Conservation (phyloP, 2,113 vertebrate genomes). For the Hirundichthys speculiger region DNA sequence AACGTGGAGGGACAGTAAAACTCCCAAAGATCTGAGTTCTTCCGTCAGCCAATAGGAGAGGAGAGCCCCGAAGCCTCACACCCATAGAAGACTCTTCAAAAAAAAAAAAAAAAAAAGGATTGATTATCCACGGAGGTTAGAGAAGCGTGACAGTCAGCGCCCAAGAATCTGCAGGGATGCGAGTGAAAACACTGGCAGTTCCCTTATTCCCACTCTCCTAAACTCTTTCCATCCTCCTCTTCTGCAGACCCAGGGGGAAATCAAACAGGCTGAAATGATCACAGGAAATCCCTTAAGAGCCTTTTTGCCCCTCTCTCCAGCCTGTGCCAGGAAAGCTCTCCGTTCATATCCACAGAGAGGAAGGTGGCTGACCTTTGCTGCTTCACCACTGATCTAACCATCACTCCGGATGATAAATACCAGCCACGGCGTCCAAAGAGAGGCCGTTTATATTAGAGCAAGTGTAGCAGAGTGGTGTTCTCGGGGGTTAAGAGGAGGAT, state of each 20-base stretch:
- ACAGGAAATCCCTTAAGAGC: constrained; percentile 67
- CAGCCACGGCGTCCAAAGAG: constrained; percentile 39
- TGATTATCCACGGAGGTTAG: constrained; percentile 77
- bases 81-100: constrained; percentile 62
- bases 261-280: constrained; percentile 74
- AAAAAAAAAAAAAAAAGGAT: constrained; percentile 71
- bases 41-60: constrained; percentile 60
- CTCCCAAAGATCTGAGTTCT: constrained; percentile 65
- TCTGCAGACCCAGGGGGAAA: constrained; percentile 65
- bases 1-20: constrained; percentile 68
- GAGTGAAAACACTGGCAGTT: constrained; percentile 62
- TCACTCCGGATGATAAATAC: constrained; percentile 43
- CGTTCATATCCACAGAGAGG: constrained; percentile 42
- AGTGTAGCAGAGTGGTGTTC: constrained; percentile 30
- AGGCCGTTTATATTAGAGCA: constrained; percentile 29
- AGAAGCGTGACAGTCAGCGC: constrained; percentile 77
- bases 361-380: constrained; percentile 46
- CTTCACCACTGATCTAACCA: constrained; percentile 45
- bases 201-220: constrained; percentile 44
- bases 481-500: constrained; percentile 28
- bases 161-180: constrained; percentile 66
- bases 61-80: constrained; percentile 52
- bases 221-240: constrained; percentile 44
- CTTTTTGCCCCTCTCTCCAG: constrained; percentile 52
- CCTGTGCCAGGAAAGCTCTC: constrained; percentile 38